These are phyloP conservation scores for Orius insidiosus DNA, from an alignment of 1,140 invertebrate species.

Conservation along the genomic window DNA sequence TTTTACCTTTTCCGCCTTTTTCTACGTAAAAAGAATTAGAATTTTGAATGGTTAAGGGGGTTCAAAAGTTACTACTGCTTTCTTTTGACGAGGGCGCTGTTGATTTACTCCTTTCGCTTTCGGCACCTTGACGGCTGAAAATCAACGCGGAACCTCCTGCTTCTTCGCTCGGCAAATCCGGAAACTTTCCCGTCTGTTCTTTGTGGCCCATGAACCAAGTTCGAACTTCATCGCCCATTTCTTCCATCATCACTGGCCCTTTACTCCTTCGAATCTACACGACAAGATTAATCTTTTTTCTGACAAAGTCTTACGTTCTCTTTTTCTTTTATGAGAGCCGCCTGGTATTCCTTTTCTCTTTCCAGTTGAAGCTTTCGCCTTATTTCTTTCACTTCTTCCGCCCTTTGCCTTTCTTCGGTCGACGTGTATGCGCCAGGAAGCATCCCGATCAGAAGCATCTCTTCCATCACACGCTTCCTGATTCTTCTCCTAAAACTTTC, in stretches of 20 bases:
- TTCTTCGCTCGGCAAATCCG: conserved; percentile 78
- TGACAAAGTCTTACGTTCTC: conserved; percentile 24
- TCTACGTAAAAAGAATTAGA: no score
- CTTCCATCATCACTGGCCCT: conserved; percentile 51
- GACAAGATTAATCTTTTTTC: neutral
- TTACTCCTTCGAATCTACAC: conserved; percentile 37
- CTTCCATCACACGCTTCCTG: conserved; percentile 48
- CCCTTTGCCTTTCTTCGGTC: conserved; percentile 23
- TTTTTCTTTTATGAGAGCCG: conserved; percentile 35
- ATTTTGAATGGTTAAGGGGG: no score
- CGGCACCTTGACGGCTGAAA: conserved; percentile 36
- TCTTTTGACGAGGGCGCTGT: conserved; percentile 57
- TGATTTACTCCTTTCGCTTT: conserved; percentile 48
- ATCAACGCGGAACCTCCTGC: conserved; percentile 69
- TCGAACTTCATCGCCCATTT: conserved; percentile 67
- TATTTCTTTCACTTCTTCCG: conserved; percentile 33
- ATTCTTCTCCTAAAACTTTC: conserved; percentile 42
- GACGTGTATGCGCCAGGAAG: conserved; percentile 25
- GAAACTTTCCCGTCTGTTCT: conserved; percentile 68
- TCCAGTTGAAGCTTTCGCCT: conserved; percentile 41
- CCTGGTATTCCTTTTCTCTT: conserved; percentile 39
- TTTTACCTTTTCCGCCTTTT: conserved; percentile 29
- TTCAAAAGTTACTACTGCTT: conserved; percentile 40
- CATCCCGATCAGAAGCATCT: conserved; percentile 73
- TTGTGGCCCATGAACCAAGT: conserved; percentile 61